These are phyloP conservation scores for Desmophyllum pertusum DNA, from an alignment of 92 coral and sea anemone genomes.

Conservation along the genomic window DNA sequence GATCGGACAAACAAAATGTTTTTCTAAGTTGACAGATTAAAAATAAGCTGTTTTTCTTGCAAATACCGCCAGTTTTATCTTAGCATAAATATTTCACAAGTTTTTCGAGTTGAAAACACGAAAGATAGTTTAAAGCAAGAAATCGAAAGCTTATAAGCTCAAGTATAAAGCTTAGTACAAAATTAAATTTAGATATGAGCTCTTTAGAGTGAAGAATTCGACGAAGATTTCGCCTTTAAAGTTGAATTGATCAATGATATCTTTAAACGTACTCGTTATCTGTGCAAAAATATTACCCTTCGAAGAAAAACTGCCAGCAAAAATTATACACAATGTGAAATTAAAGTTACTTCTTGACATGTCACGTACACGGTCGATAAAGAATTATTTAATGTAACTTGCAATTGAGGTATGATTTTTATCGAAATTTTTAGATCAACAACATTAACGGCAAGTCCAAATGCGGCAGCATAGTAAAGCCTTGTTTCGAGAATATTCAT, in stretches of 20 bases:
- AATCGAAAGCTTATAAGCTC: neutral
- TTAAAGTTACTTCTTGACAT: neutral
- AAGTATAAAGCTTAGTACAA: neutral
- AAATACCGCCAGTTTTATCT: slow-evolving; percentile 18
- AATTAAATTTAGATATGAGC: slow-evolving; percentile 1
- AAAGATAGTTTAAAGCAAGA: neutral
- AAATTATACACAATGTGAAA: neutral
- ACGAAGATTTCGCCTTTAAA: neutral
- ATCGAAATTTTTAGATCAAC: slow-evolving; percentile 8
- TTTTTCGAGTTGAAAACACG: neutral
- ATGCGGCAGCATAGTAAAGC: neutral
- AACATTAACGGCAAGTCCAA: neutral
- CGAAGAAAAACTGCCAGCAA: slow-evolving; percentile 2
- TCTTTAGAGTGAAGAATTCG: neutral
- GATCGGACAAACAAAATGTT: slow-evolving; percentile 12
- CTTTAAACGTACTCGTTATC: neutral
- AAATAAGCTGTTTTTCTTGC: slow-evolving; percentile 11
- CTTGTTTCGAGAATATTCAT: neutral
- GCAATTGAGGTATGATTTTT: slow-evolving; percentile 4
- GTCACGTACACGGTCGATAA: slow-evolving; percentile 10
- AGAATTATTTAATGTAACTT: neutral
- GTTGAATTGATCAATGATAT: neutral
- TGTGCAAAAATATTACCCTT: neutral
- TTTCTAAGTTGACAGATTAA: slow-evolving; percentile 1
- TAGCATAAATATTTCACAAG: neutral